Conservation (phyloP, 2,888 invertebrate genomes). For the Cepaea hortensis region DNA sequence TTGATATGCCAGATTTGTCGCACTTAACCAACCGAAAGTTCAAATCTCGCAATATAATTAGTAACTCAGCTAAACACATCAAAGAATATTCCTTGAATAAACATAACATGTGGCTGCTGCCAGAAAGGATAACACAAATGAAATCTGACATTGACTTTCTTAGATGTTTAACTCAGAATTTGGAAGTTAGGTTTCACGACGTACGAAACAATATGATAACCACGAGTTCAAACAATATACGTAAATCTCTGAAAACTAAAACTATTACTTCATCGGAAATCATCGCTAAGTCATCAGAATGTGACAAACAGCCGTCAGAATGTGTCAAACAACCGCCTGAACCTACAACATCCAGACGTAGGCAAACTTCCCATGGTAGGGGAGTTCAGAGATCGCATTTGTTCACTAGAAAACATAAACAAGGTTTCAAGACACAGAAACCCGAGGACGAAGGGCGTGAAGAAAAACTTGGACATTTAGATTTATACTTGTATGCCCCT, state of each 20-base stretch:
- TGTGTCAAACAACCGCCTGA: not conserved
- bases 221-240: too few species aligned
- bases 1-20: not conserved
- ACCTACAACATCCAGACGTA: not conserved
- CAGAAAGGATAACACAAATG: not conserved
- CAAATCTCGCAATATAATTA: not conserved
- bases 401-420: not conserved
- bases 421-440: not conserved
- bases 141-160: constrained; percentile 22
- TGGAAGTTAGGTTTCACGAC: not conserved
- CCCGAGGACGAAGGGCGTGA: not conserved
- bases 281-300: not conserved
- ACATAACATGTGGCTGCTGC: not conserved
- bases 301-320: not conserved
- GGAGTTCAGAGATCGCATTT: constrained; percentile 27
- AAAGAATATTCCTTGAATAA: constrained; percentile 5
- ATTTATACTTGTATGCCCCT: not conserved
- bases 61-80: not conserved
- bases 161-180: not conserved
- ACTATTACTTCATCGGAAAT: not conserved
- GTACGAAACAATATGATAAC: not conserved
- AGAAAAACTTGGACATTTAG: not conserved
- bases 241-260: not conserved
- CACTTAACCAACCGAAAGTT: not conserved
- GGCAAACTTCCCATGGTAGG: constrained; percentile 1